phyloP scores from a whole-genome alignment of 2,797 vertebrate genomes.

The Pipistrellus kuhlii region DNA sequence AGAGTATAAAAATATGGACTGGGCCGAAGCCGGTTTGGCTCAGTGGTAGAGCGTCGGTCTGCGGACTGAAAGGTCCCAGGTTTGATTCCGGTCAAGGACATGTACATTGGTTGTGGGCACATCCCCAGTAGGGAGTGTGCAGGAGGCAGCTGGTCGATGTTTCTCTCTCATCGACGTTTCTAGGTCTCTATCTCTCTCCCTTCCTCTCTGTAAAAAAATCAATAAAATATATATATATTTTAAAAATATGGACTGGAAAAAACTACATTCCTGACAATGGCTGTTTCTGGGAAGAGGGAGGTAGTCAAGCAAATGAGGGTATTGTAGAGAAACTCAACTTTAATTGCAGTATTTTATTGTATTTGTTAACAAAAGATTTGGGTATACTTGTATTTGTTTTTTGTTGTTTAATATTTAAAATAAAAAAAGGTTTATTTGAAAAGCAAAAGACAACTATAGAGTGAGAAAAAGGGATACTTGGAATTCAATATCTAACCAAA shows the following conservation, averaged over 20 bases:
- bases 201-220: too few relatives aligned
- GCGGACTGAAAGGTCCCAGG: too few relatives aligned
- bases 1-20: slow-evolving; percentile 8
- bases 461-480: neutral
- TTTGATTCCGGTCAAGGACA: too few relatives aligned
- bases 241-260: neutral
- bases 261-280: neutral
- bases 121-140: too few relatives aligned
- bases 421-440: slow-evolving; percentile 12
- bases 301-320: neutral
- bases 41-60: too few relatives aligned
- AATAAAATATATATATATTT: too few relatives aligned
- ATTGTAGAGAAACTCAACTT: neutral
- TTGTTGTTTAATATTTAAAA: slow-evolving; percentile 41
- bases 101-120: too few relatives aligned
- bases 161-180: too few relatives aligned
- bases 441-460: neutral
- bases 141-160: too few relatives aligned
- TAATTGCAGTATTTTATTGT: neutral
- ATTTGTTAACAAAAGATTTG: slow-evolving; percentile 32
- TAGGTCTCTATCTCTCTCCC: too few relatives aligned
- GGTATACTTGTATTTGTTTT: neutral
- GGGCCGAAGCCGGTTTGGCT: neutral
- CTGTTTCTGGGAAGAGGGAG: neutral
- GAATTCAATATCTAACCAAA: neutral